phyloP scores from a whole-genome alignment of 2,113 vertebrate genomes.

The Melospiza georgiana region DNA sequence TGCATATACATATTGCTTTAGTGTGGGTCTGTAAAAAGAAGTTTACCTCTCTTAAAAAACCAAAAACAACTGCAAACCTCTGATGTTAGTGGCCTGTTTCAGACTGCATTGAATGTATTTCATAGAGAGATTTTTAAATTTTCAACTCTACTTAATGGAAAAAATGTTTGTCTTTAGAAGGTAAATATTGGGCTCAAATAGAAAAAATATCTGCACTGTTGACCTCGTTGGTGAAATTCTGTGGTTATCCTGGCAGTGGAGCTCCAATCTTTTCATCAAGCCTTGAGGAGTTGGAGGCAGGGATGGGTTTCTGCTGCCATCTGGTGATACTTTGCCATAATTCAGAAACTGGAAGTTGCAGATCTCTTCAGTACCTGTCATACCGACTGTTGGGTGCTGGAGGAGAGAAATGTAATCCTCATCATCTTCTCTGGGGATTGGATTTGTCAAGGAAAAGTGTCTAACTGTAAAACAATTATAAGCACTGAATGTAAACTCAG shows the following conservation, averaged over 20 bases:
- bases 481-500: neutral
- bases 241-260: neutral
- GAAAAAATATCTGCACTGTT: neutral
- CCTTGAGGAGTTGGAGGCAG: neutral
- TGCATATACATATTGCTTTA: neutral
- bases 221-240: neutral
- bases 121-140: neutral
- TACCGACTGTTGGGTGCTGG: neutral
- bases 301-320: conserved; percentile 7
- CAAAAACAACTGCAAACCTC: neutral
- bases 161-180: neutral
- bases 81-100: neutral
- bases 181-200: neutral
- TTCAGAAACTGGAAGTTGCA: neutral
- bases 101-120: neutral
- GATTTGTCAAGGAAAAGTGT: neutral
- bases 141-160: neutral
- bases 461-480: neutral
- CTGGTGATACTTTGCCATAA: neutral
- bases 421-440: neutral
- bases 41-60: neutral
- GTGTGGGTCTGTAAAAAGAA: neutral
- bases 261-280: neutral
- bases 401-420: neutral
- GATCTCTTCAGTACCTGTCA: neutral